Base-by-base conservation (phyloP, 1,140 invertebrate genomes). In the Lucilia sericata region DNA sequence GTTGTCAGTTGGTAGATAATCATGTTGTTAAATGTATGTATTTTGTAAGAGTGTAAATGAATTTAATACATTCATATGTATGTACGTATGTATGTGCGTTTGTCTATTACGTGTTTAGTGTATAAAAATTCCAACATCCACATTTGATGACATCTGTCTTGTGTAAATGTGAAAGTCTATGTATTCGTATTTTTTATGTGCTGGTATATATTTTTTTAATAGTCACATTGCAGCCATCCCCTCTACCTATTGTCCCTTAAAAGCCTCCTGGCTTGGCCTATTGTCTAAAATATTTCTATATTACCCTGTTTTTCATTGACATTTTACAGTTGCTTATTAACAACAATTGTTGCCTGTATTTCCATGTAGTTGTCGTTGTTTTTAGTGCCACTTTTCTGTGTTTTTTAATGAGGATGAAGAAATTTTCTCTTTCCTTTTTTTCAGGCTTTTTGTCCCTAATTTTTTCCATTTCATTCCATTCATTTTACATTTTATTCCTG, bases 51-150 rank as follows among this genome's bases (percentile, higher is more conserved):
- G 25, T 30, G 3, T 30, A 30, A 30, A 30, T 30, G 25, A 30
- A 30, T 30, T 30, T 30, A 30, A 30, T 30, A 30, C 25, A 30
- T 30, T 10, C 10, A 42, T 42, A 10, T 8, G 42, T 42, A 8
- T 42, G 74, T 80, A 47, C 75, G 70, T 60, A 10, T 83, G 65
- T 83, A 74, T 85, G 84, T 78, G 84, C 82, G 83, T 87, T 83
- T 88, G 88, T 82, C 84, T 83, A 87, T 85, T 86, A 87, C 76
- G 76, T 80, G 76, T 80, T 80, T 49, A 80, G 76, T 80, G 47
- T 80, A 80, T 80, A 51, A 80, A 80, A 80, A 80, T 51, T 49
- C 8, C 42, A 2, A 14, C 8, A 9, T 13, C 36, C 42, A 49
- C 42, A 80, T 80, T 51, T 51, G 76, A 21, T 80, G 76, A 80